These are phyloP conservation scores for Aphelinus atriplicis DNA, from an alignment of 1,140 invertebrate species.

Conservation along the genomic window DNA sequence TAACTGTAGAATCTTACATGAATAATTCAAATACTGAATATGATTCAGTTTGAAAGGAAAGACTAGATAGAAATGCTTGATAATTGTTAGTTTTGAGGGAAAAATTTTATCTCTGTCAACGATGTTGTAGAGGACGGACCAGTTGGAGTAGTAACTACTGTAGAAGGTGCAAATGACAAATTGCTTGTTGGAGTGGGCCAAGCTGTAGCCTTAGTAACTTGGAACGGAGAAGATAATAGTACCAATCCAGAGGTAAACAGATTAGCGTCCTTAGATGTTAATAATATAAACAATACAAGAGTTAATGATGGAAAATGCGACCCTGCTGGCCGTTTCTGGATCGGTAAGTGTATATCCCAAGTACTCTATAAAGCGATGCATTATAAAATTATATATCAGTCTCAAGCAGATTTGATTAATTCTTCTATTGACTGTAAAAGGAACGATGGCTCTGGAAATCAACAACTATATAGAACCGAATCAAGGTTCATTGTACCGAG, in stretches of 20 bases:
- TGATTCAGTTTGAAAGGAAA: no score
- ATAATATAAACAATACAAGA: slow-evolving; percentile 69
- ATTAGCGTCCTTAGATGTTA: slow-evolving; percentile 71
- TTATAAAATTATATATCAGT: slow-evolving; percentile 3
- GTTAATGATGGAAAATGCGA: slow-evolving; percentile 93
- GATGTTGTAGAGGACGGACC: slow-evolving; percentile 61
- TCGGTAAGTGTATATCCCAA: slow-evolving; percentile 67
- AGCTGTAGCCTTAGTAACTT: slow-evolving; percentile 72
- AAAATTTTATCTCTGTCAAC: no score
- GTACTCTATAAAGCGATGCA: background rate
- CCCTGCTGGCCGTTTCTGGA: slow-evolving; percentile 79
- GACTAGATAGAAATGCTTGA: background rate
- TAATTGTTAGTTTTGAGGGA: background rate
- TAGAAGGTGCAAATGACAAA: slow-evolving; percentile 69
- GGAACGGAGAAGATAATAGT: slow-evolving; percentile 70
- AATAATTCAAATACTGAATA: no score
- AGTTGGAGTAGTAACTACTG: slow-evolving; percentile 75
- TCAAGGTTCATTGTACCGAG: slow-evolving; percentile 69
- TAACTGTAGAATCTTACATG: no score
- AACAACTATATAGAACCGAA: slow-evolving; percentile 59
- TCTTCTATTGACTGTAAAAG: slow-evolving; percentile 53
- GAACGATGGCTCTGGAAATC: slow-evolving; percentile 76
- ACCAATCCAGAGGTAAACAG: slow-evolving; percentile 65
- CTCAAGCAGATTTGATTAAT: slow-evolving; percentile 16
- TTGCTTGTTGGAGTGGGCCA: slow-evolving; percentile 74